Evolutionary conservation across 1,140 invertebrate species (phyloP).

Genomic region (Tribolium madens): DNA sequence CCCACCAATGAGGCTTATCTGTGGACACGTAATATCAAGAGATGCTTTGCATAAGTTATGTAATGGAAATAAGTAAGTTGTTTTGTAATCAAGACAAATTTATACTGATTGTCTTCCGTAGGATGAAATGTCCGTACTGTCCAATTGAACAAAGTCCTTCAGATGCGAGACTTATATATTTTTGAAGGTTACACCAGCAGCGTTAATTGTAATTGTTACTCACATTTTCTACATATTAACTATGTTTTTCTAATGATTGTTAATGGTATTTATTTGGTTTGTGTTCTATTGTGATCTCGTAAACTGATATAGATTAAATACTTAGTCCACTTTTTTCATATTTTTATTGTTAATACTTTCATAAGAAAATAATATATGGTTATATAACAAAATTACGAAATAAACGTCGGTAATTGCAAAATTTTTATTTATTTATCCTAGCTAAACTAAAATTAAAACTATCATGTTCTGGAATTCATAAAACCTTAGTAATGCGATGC

Average conservation of each 20-base stretch:
- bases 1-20: conserved; percentile 96
- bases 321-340: conserved; percentile 41
- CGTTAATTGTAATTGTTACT: conserved; percentile 45
- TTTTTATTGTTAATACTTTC: not conserved
- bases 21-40: conserved; percentile 97
- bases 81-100: conserved; percentile 33
- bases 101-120: conserved; percentile 61
- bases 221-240: conserved; percentile 46
- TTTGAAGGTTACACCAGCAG: conserved; percentile 70
- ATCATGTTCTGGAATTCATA: too few relatives aligned
- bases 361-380: not conserved
- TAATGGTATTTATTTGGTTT: conserved; percentile 50
- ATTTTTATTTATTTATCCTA: too few relatives aligned
- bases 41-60: conserved; percentile 97
- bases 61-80: conserved; percentile 88
- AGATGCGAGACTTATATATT: conserved; percentile 92
- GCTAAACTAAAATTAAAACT: too few relatives aligned
- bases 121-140: conserved; percentile 98
- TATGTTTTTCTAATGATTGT: conserved; percentile 40
- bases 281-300: conserved; percentile 53
- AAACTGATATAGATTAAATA: conserved; percentile 34
- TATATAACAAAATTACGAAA: not conserved
- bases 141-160: conserved; percentile 95
- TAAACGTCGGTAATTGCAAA: not conserved
- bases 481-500: too few relatives aligned